Percentiles rank a stretch among this genome's conserved stretches.
Evolutionary conservation across 2,888 invertebrate genomes (phyloP).

Genomic region (Orgyia antiqua): DNA sequence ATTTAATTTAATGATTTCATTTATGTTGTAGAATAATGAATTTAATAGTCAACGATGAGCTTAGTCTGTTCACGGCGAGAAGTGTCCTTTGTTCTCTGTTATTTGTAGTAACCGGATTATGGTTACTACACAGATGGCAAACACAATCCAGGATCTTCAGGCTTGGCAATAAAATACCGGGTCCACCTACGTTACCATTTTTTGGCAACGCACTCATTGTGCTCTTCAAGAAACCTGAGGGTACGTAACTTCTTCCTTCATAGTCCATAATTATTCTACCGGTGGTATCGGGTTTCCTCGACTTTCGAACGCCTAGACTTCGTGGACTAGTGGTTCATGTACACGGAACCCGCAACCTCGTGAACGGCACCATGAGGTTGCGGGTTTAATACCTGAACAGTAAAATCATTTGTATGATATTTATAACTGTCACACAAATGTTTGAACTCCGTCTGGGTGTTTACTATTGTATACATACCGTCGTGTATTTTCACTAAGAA

Average conservation of each 20-base stretch:
- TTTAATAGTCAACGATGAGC: too few species aligned
- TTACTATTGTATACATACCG: too few species aligned
- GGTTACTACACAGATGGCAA: conserved; percentile 68
- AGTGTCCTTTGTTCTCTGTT: conserved; percentile 42
- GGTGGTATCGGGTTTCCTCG: not conserved
- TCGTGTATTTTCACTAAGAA: too few species aligned
- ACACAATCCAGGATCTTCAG: conserved; percentile 73
- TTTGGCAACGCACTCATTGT: conserved; percentile 84
- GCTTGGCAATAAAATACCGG: conserved; percentile 83
- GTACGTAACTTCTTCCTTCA: conserved; percentile 56
- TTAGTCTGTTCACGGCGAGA: too few species aligned
- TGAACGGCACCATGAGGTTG: too few species aligned
- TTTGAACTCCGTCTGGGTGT: too few species aligned
- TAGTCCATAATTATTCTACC: not conserved
- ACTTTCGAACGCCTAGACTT: not conserved
- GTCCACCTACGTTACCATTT: conserved; percentile 81
- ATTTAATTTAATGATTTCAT: too few species aligned
- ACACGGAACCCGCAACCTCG: too few species aligned
- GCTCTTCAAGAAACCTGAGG: conserved; percentile 78
- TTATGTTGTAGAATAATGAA: too few species aligned
- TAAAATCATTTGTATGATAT: too few species aligned
- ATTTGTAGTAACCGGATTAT: conserved; percentile 36
- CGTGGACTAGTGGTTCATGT: not conserved
- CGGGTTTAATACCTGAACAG: too few species aligned
- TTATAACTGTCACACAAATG: too few species aligned